phyloP scores from a whole-genome alignment of 2,888 invertebrate species.

The Phortica okadai region DNA sequence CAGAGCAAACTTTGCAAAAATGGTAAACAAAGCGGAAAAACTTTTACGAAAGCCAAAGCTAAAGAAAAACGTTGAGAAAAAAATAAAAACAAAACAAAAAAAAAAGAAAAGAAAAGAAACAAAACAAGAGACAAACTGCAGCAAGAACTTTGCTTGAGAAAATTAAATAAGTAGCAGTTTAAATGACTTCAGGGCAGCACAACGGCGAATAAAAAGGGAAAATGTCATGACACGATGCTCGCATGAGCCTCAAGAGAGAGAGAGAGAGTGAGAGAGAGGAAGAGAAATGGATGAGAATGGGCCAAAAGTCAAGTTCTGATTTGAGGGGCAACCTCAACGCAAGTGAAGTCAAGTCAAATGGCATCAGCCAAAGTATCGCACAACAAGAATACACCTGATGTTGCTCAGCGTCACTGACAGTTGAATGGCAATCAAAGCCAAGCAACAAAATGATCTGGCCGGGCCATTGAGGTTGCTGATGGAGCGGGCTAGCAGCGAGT shows the following conservation, averaged over 20 bases:
- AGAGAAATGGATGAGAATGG: neutral
- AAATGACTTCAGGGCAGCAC: slow-evolving; percentile 55
- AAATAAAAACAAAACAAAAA: neutral
- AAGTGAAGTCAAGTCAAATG: neutral
- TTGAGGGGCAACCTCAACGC: neutral
- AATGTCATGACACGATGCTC: neutral
- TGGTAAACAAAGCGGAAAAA: slow-evolving; percentile 35
- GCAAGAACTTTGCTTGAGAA: slow-evolving; percentile 52
- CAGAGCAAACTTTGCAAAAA: neutral
- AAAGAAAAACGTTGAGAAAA: slow-evolving; percentile 46
- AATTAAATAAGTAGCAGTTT: slow-evolving; percentile 70
- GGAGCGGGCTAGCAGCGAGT: too few relatives aligned
- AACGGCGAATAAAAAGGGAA: neutral
- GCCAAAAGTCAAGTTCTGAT: neutral
- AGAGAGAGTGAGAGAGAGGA: too few relatives aligned
- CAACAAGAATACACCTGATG: neutral
- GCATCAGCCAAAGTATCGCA: neutral
- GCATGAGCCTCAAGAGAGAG: neutral
- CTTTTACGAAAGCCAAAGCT: slow-evolving; percentile 35
- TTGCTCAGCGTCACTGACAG: neutral
- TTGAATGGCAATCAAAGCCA: slow-evolving; percentile 18
- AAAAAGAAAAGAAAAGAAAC: too few relatives aligned
- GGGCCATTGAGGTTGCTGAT: neutral
- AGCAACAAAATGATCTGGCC: neutral
- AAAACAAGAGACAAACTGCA: neutral